phyloP scores from a whole-genome alignment of 2,797 vertebrate genomes.

The Melanotaenia nigrans region DNA sequence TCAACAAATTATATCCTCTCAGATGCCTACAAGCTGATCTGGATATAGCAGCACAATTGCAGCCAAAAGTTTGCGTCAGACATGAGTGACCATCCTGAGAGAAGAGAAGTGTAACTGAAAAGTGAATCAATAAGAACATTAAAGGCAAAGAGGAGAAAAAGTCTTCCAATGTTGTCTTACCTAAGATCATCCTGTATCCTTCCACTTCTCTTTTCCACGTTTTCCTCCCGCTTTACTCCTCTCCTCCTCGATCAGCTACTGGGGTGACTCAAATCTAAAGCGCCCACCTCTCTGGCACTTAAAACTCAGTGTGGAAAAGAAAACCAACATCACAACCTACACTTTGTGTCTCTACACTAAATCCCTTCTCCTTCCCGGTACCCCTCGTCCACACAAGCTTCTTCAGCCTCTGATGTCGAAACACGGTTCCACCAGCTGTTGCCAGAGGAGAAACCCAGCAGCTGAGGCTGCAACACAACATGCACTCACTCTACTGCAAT shows the following conservation, averaged over 20 bases:
- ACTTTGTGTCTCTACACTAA: constrained; percentile 46
- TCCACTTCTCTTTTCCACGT: constrained; percentile 62
- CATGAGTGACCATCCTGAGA: constrained; percentile 19
- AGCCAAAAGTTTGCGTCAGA: constrained; percentile 50
- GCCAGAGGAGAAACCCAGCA: constrained; percentile 52
- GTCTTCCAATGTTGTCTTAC: constrained; percentile 62
- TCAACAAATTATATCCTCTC: constrained; percentile 3
- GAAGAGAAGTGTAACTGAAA: constrained; percentile 4
- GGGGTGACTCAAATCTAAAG: constrained; percentile 43
- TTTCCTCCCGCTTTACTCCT: constrained; percentile 45
- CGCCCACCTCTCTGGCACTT: constrained; percentile 39
- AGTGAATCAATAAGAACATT: constrained; percentile 33
- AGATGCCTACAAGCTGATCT: background rate
- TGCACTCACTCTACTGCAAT: constrained; percentile 58
- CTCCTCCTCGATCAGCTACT: constrained; percentile 36
- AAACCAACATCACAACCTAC: constrained; percentile 52
- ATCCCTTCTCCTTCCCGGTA: constrained; percentile 14
- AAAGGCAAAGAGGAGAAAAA: constrained; percentile 24
- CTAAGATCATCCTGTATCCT: constrained; percentile 78
- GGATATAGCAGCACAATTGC: constrained; percentile 1
- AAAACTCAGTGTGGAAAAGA: constrained; percentile 51
- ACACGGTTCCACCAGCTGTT: constrained; percentile 60
- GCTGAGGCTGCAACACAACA: constrained; percentile 51
- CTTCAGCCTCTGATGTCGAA: constrained; percentile 43
- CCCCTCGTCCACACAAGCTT: constrained; percentile 42